Evolutionary conservation across 1,140 invertebrate species (phyloP), one percentile per base, ranked within the genome.

Genomic region (Doryteuthis pealeii): DNA sequence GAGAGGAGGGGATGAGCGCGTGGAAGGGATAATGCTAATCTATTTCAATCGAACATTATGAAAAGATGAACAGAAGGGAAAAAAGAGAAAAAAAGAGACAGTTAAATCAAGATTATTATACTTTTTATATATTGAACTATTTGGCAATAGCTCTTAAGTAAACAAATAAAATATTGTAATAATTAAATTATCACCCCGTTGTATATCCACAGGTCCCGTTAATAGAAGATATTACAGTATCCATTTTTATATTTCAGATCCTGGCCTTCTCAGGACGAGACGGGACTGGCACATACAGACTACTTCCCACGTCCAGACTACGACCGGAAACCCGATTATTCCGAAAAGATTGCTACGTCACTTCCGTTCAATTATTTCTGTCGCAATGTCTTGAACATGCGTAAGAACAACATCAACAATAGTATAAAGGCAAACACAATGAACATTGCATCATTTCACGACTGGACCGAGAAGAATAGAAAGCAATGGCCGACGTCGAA

Each of bases 391-490:
- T 18, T 28, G 54, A 62, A 22, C 26, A 28, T 62, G 18, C 54
- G 26, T 0, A 62, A n/a, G 22, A 28, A 8, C 18, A 62, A 62
- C 35, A 40, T 40, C 35, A 10, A 40, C 35, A 62, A 62, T 22
- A 22, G 18, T 22, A 62, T n/a, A 14, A 62, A 62, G 54, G 18
- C 6, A 0, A 2, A 62, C 6, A 22, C 10, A 62, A 30, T 31
- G n/a, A 68, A 33, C 31, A 68, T 68, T 30, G 66, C 66, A 30
- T 12, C 30, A 22, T 68, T 68, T 68, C 66, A 68, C 66, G 66
- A 68, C 28, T 68, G 66, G 66, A 68, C 6, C 66, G 66, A 68
- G 30, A 31, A 12, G 30, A 18, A 5, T 22, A 8, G 12, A 68
- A 32, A 68, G 22, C n/a, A 32, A 22, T 26, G 15, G 15, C 66